Base-by-base conservation (phyloP, 1,140 invertebrate species). In the Archivesica marissinica region DNA sequence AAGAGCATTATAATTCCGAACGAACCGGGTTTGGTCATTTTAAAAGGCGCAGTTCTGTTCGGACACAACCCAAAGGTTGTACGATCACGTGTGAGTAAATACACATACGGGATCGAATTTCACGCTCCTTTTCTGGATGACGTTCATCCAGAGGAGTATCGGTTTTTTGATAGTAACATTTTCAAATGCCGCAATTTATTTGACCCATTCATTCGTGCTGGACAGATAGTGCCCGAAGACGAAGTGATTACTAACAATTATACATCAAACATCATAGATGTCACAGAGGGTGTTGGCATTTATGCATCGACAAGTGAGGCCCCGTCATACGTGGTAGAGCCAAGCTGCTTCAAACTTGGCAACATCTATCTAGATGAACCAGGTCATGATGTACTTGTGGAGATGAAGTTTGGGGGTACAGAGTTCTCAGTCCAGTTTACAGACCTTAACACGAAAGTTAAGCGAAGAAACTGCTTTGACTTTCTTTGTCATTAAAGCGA, bases 361-460 rank as follows among this genome's bases (percentile, higher is more conserved):
- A 74, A 41, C 13, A 50, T 74, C 4, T 30, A 39, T 28, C 70
- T 74, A 28, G 47, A 74, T 47, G 47, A 74, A 33, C 41, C 70
- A 25, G 47, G 23, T 33, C 39, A 52, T 28, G 28, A 33, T 25
- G 41, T 74, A 50, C 3, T 47, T 30, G 47, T 50, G 9, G 70
- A 74, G 39, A 74, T 74, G 70, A 39, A 74, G 70, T 74, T 74
- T 30, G 70, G 70, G 6, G 70, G 70, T 4, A 74, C 70, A 74
- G 30, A 74, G 13, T 74, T 74, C n/a, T 39, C 70, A 2, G 41
- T 74, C 2, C 70, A 74, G 47, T 39, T 74, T 52, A 74, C 70
- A 50, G 70, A 74, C 28, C 28, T 74, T 1, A 41, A 74, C 11
- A 50, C 70, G 9, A 30, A 30, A 9, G 70, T 50, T 2, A 74